Percentiles rank a stretch among this genome's conserved stretches.
Conservation (phyloP, 2,113 vertebrate species). For the Capricornis sumatraensis region DNA sequence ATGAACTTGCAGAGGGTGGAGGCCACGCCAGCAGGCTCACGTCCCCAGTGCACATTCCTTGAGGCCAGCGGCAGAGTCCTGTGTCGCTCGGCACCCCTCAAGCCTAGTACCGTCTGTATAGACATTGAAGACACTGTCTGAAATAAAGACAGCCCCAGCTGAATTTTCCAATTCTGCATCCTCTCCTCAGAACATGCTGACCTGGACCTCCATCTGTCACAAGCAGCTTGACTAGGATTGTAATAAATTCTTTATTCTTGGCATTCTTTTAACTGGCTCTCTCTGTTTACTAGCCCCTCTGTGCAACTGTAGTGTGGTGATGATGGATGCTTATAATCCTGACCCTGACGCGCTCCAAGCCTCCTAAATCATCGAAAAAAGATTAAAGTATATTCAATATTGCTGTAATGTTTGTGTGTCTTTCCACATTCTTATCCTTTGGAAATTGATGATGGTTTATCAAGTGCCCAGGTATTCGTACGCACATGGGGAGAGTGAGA, state of each 20-base stretch:
- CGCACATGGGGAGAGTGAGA: neutral
- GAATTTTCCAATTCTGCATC: constrained; percentile 24
- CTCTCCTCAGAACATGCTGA: constrained; percentile 50
- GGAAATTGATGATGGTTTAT: constrained; percentile 27
- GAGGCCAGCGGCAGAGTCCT: neutral
- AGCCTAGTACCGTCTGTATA: neutral
- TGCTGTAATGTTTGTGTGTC: constrained; percentile 48
- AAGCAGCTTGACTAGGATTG: constrained; percentile 59
- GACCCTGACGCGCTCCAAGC: constrained; percentile 52
- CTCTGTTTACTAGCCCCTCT: constrained; percentile 51
- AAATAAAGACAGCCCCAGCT: constrained; percentile 1
- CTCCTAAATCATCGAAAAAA: constrained; percentile 64
- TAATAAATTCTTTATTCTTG: constrained; percentile 56
- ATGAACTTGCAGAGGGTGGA: neutral
- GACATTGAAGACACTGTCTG: neutral
- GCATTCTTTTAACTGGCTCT: constrained; percentile 60
- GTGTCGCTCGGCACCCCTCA: neutral
- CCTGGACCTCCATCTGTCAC: constrained; percentile 64
- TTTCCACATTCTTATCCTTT: constrained; percentile 30
- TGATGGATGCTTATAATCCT: constrained; percentile 66
- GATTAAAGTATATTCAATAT: constrained; percentile 66
- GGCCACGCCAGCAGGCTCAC: neutral
- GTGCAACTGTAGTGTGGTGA: neutral
- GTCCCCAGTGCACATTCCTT: neutral
- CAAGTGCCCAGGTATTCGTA: neutral